A percentile compares a stretch with the other conserved stretches of the same genome.
Conservation (phyloP, 2,113 vertebrate species). For the Sceloporus undulatus region DNA sequence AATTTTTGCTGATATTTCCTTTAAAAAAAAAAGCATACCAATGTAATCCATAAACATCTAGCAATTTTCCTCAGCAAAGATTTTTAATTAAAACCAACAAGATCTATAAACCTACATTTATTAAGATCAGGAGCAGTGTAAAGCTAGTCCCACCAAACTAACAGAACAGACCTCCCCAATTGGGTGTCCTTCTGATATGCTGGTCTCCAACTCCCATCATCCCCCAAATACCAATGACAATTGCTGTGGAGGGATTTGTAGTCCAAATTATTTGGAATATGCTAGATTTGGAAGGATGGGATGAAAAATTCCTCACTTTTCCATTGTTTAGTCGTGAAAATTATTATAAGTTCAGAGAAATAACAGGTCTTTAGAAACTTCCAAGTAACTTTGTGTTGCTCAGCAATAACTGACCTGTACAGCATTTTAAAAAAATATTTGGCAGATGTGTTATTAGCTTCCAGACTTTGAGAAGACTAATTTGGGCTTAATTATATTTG, state of each 20-base stretch:
- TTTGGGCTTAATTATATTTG: constrained; percentile 30
- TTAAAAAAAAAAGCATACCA: constrained; percentile 21
- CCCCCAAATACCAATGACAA: neutral
- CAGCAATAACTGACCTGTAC: neutral
- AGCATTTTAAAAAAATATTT: constrained; percentile 32
- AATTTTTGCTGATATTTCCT: constrained; percentile 94
- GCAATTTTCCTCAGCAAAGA: neutral
- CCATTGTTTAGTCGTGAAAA: neutral
- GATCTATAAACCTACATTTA: neutral
- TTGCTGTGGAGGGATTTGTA: neutral
- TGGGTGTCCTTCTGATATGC: neutral
- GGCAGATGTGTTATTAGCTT: neutral
- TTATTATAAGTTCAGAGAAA: neutral
- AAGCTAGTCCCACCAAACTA: too few species aligned
- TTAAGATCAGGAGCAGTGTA: neutral
- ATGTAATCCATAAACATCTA: constrained; percentile 30
- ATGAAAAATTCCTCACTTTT: neutral
- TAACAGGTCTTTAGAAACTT: neutral
- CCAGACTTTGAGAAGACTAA: constrained; percentile 9
- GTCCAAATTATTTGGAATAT: neutral
- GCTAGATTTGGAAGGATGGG: neutral
- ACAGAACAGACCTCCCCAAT: too few species aligned
- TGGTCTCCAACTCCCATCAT: neutral
- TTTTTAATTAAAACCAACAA: neutral
- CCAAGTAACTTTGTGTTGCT: neutral